These are phyloP conservation scores for Drosophila prolongata DNA, from an alignment of 2,888 invertebrate genomes.

Conservation along the genomic window DNA sequence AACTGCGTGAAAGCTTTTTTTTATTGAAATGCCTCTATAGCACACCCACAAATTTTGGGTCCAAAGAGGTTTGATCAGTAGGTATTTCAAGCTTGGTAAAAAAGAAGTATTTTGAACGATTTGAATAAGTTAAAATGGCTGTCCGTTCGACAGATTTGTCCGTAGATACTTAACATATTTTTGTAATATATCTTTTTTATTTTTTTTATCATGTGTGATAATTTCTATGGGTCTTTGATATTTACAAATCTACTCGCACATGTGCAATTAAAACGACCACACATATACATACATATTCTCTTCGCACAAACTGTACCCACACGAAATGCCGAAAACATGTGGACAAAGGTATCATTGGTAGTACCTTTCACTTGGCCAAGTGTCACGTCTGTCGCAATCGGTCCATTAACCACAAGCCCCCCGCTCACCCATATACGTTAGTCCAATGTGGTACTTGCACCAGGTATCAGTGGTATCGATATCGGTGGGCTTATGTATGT, in stretches of 20 bases:
- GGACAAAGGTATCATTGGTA: constrained; percentile 15
- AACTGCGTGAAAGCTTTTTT: neutral
- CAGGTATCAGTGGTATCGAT: constrained; percentile 40
- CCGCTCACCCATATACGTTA: neutral
- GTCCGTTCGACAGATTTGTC: too few relatives aligned
- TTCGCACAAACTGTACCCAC: neutral
- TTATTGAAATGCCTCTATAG: too few relatives aligned
- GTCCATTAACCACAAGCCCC: constrained; percentile 25
- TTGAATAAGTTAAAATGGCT: too few relatives aligned
- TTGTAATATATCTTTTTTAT: too few relatives aligned
- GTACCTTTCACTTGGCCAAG: constrained; percentile 40
- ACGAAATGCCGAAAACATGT: neutral
- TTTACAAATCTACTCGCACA: constrained; percentile 5
- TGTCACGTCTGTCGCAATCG: constrained; percentile 44
- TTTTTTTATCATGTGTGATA: too few relatives aligned
- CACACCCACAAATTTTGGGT: too few relatives aligned
- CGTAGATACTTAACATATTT: too few relatives aligned
- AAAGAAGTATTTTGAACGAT: too few relatives aligned
- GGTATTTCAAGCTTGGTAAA: too few relatives aligned
- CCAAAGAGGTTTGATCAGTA: too few relatives aligned
- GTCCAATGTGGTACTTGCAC: constrained; percentile 1
- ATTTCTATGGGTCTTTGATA: neutral
- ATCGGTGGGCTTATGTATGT: constrained; percentile 12
- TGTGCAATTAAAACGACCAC: neutral
- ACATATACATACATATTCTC: neutral